A percentile compares a stretch with the other conserved stretches of the same genome.
These are phyloP conservation scores for Actinemys pallida DNA, from an alignment of 2,113 vertebrate genomes.

Conservation along the genomic window DNA sequence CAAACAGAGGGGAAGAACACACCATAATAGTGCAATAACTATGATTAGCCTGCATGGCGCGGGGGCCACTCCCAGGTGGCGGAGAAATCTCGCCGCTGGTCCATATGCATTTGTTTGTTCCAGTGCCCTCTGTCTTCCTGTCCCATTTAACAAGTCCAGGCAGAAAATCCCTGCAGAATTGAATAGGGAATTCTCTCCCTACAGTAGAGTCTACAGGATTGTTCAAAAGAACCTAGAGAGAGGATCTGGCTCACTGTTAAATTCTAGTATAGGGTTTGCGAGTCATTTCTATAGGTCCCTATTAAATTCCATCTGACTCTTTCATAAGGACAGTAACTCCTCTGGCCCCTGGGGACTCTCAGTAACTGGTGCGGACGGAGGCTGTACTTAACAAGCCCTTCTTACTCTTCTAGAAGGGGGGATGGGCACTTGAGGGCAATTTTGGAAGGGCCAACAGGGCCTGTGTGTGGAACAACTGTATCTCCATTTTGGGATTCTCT, in stretches of 20 bases:
- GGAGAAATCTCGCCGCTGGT: background rate
- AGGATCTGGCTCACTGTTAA: background rate
- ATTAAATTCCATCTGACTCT: background rate
- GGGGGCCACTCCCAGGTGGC: background rate
- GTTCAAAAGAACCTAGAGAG: background rate
- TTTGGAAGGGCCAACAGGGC: background rate
- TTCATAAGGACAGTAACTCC: rapidly evolving
- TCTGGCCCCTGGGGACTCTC: no score
- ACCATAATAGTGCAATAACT: background rate
- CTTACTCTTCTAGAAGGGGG: background rate
- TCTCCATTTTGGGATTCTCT: background rate
- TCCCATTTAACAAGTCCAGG: background rate
- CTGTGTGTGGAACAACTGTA: background rate
- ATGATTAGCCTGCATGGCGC: background rate
- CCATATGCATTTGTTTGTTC: background rate
- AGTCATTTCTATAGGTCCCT: background rate
- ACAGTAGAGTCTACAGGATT: background rate
- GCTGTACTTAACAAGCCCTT: background rate
- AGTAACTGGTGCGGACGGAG: background rate
- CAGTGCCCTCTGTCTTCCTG: background rate
- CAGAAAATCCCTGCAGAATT: background rate
- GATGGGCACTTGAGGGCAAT: background rate
- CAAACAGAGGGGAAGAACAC: background rate
- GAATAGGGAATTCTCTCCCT: background rate
- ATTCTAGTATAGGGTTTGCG: background rate